Evolutionary conservation across 2,888 invertebrate species (phyloP), one percentile per base, ranked within the genome.

Genomic region (Volucella inanis): DNA sequence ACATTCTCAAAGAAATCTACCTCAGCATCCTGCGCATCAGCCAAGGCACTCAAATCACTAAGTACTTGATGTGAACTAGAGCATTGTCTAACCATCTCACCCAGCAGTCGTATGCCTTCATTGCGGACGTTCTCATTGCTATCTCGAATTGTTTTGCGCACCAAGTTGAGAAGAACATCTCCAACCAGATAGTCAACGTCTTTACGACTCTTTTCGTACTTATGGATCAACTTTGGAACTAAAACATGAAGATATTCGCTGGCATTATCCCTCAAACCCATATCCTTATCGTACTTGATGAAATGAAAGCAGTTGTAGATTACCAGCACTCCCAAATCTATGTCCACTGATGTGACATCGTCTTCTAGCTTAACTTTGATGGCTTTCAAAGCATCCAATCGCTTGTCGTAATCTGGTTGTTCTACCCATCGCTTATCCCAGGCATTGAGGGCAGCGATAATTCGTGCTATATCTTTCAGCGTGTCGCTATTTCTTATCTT

Each of bases 1-100:
- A 98, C 95, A 90, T 98, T 99, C 89, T 97, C 97, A 90, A 98
- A 99, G 93, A 99, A 98, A 92, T 99, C 98, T 0, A 96, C 95
- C 91, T 99, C 98, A 9, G 93, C 91, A 90, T 99, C 98, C 94
- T 89, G 87, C 1, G 80, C 74, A 89, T 95, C 95, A 0, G 94
- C 93, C 43, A 96, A 92, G 45, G 93, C 92, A n/a, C 94, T 93
- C 72, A 97, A 92, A 92, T 97, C 97, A 15, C 93, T 93, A 1
- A 97, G 91, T 0, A 97, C 94, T 2, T 95, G 94, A 91, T 97
- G 96, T 0, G 94, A 93, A 0, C 94, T 93, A 0, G 95, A 93
- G 90, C 96, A 96, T 90, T 96, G 95, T 87, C 95, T 93, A 0
- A 95, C 94, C 90, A 98, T 93, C 88, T 95, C 94, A 0, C 97